These are phyloP conservation scores for Pseudomyrmex gracilis DNA, from an alignment of 1,140 invertebrate genomes.

Conservation along the genomic window DNA sequence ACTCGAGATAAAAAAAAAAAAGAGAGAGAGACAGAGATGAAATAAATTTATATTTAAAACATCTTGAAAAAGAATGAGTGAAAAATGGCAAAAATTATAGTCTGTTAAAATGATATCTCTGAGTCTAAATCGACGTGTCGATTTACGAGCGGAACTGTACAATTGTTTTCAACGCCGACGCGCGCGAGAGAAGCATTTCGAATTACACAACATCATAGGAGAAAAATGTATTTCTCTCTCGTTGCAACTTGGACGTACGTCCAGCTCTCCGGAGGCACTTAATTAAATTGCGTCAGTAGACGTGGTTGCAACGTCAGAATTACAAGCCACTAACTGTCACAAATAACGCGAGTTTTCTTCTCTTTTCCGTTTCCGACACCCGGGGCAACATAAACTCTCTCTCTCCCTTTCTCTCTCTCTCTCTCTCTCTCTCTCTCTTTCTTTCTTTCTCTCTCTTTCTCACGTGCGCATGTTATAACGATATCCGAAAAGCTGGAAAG, in stretches of 20 bases:
- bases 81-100: not conserved
- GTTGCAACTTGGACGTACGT: not conserved
- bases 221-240: not conserved
- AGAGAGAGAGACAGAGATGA: too few relatives aligned
- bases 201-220: not conserved
- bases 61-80: too few relatives aligned
- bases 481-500: constrained; percentile 16
- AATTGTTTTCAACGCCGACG: not conserved
- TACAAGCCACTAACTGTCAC: constrained; percentile 10
- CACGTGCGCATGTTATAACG: not conserved
- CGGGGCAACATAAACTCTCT: not conserved
- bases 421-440: too few relatives aligned
- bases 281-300: constrained; percentile 20
- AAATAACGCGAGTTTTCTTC: constrained; percentile 19
- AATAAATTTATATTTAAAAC: too few relatives aligned
- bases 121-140: not conserved
- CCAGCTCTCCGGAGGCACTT: not conserved
- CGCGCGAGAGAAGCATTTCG: not conserved
- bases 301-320: constrained; percentile 1
- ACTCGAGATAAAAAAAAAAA: too few relatives aligned
- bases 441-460: too few relatives aligned
- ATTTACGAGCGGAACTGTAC: not conserved
- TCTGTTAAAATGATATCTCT: not conserved
- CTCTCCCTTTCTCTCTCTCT: too few relatives aligned
- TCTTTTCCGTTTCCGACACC: not conserved